Evolutionary conservation across 1,140 invertebrate genomes (phyloP), one percentile per base, ranked within the genome.

Genomic region (Augochlora pura): DNA sequence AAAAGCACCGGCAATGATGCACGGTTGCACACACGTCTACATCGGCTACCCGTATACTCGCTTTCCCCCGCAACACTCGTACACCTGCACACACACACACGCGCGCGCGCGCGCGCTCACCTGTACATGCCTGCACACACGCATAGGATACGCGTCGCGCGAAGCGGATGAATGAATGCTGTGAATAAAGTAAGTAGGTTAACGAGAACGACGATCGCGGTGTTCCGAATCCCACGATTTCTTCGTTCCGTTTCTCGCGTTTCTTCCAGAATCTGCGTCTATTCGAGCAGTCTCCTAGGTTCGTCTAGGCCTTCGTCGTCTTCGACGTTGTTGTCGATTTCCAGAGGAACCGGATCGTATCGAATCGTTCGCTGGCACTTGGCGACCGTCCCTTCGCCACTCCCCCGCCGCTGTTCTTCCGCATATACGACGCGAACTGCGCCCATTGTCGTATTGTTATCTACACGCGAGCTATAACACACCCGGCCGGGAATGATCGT

Each of bases 151-250:
- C 52, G 64, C 39, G 74, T 32, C n/a, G 64, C 66, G 49, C 54
- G 67, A 54, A 71, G 38, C 67, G 67, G 75, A 73, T 73, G 69
- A 79, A 79, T 66, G 70, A 74, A 74, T 74, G 54, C 57, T 18
- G 60, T 57, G 70, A 79, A 79, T 74, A 73, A 79, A 79, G 70
- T 74, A 79, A 79, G 70, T 79, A 74, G 77, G 70, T 79, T 79
- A 79, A 79, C 77, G 70, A 79, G 70, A 73, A 73, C 38, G 62
- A 65, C 32, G 60, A 65, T 63, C 46, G 60, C 52, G 39, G 6
- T 9, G 32, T 64, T 39, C 38, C 76, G 60, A 78, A 78, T 42
- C 21, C 54, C 42, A 27, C 52, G 52, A 66, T 60, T 54, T 12
- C 27, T 42, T 49, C 60, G 21, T 42, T 12, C 42, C 42, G 42